These are phyloP conservation scores for Malurus elegans DNA, from an alignment of 2,113 vertebrate species.

Conservation along the genomic window DNA sequence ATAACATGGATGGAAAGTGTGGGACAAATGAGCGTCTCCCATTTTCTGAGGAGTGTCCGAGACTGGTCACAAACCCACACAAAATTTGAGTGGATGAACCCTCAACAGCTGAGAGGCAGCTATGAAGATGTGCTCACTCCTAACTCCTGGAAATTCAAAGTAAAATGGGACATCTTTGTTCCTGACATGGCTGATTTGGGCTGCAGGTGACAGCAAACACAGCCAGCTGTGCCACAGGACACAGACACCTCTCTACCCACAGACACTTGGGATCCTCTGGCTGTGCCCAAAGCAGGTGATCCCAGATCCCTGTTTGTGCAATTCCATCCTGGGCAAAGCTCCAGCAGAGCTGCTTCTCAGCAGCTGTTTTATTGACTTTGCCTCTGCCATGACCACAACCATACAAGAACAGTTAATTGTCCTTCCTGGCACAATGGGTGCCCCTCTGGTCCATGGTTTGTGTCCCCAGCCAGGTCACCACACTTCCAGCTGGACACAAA, in stretches of 20 bases:
- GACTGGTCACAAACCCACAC: background rate
- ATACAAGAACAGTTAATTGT: background rate
- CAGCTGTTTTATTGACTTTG: background rate
- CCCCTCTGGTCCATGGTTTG: background rate
- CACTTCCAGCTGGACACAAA: background rate
- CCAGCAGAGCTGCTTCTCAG: background rate
- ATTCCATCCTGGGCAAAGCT: background rate
- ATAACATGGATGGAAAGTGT: rapidly evolving
- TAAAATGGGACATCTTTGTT: background rate
- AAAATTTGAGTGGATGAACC: background rate
- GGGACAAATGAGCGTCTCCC: background rate
- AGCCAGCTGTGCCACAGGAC: background rate
- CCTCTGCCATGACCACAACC: background rate
- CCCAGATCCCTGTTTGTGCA: background rate
- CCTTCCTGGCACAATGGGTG: background rate
- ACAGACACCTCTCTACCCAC: background rate
- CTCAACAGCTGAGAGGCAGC: background rate
- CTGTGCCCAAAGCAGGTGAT: background rate
- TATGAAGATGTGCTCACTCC: rapidly evolving
- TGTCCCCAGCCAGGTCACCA: background rate
- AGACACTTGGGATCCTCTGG: background rate
- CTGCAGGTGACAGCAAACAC: background rate
- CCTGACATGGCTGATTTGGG: background rate
- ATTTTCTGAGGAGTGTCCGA: background rate
- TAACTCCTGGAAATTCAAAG: background rate